Evolutionary conservation across 1,140 invertebrate genomes (phyloP), one percentile per base, ranked within the genome.

Genomic region (Apis dorsata): DNA sequence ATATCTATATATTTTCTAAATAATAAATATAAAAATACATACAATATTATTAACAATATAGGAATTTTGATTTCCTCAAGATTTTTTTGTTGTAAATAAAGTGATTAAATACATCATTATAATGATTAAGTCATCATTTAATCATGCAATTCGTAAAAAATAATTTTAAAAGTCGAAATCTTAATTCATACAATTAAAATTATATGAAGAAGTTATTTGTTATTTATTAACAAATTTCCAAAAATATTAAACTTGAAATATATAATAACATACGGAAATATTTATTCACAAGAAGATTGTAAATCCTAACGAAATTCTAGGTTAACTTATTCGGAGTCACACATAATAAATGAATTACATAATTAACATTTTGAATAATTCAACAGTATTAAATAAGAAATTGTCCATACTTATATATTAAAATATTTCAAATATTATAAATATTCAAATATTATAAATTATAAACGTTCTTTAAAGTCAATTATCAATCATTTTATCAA

Each of bases 191-290:
- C 10, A n/a, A 51, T 10, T 63, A 13, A 66, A 68, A 17, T 10
- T 51, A 15, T 24, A 44, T 15, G 19, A 11, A n/a, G 44, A 72
- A 44, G 17, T 60, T 13, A 4, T 44, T 44, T 44, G n/a, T 81
- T 81, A 76, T 73, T 81, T 81, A 81, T 76, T 81, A 76, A 81
- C 24, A 9, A 15, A 28, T 7, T 69, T 49, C 74, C 28, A 34
- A 60, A 53, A 44, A 24, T 53, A 19, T 74, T 80, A 55, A 65
- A 57, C 55, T 63, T 44, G 34, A 59, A 34, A n/a, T 63, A 69
- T 68, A 68, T 57, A 60, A 69, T 74, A 53, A 77, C 69, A 73
- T 60, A 34, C 15, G 49, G 10, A n/a, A n/a, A 51, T 66, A 82
- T 82, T 82, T 82, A 82, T 76, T 82, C 57, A 82, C 19, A n/a